These are phyloP conservation scores for Uromys caudimaculatus DNA, from an alignment of 2,797 vertebrate species.

Conservation along the genomic window DNA sequence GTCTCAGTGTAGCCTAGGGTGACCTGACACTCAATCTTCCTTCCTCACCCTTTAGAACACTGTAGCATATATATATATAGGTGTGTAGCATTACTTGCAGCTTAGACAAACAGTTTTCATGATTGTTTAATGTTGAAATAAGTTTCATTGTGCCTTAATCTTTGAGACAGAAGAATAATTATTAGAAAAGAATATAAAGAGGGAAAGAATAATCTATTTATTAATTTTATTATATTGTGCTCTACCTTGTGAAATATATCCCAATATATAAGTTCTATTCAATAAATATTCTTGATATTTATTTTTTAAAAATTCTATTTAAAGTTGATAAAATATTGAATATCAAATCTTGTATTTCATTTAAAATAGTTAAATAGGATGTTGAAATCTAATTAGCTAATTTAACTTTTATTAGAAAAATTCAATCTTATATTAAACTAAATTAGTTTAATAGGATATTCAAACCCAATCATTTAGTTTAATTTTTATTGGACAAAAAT, in stretches of 20 bases:
- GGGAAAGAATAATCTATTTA: not conserved
- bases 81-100: not conserved
- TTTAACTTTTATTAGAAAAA: not conserved
- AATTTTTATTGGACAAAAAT: not conserved
- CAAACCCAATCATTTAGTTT: not conserved
- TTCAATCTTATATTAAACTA: not conserved
- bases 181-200: not conserved
- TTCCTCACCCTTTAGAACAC: not conserved
- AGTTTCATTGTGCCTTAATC: not conserved
- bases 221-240: not conserved
- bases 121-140: not conserved
- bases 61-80: too few species aligned
- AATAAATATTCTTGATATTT: not conserved
- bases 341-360: not conserved
- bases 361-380: not conserved
- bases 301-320: not conserved
- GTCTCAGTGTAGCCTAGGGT: not conserved
- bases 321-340: not conserved
- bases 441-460: not conserved
- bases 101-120: not conserved
- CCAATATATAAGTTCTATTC: not conserved
- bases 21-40: not conserved
- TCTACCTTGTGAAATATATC: not conserved
- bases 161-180: not conserved
- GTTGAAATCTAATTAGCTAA: not conserved